phyloP scores from a whole-genome alignment of 2,888 invertebrate genomes.

The Abrostola tripartita region DNA sequence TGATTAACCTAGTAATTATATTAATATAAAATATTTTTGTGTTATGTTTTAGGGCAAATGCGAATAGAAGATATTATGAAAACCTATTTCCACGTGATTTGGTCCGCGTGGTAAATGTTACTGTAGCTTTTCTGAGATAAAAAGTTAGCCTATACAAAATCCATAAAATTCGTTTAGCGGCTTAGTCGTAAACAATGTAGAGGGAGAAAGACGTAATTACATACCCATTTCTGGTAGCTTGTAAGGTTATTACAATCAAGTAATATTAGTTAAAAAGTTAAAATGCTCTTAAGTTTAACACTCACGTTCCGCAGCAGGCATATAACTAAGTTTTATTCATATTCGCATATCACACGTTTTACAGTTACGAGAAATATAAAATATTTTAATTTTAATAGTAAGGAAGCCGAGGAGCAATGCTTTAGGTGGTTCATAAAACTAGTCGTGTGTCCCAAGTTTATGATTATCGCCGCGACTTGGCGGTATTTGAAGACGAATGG shows the following conservation, averaged over 20 bases:
- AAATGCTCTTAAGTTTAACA: neutral
- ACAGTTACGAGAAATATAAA: slow-evolving; percentile 57
- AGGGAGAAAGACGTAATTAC: no score
- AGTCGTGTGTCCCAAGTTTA: slow-evolving; percentile 71
- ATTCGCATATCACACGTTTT: slow-evolving; percentile 48
- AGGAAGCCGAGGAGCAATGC: slow-evolving; percentile 58
- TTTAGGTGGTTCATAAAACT: slow-evolving; percentile 68
- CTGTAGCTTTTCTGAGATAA: no score
- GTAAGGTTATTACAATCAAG: neutral
- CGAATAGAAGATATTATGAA: no score
- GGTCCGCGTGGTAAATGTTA: no score
- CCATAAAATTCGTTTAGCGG: no score
- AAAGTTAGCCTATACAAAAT: no score
- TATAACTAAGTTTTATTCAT: slow-evolving; percentile 4
- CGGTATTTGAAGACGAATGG: slow-evolving; percentile 64
- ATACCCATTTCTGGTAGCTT: neutral
- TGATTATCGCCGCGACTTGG: slow-evolving; percentile 64
- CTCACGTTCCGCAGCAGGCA: neutral
- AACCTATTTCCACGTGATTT: no score
- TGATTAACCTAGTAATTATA: no score
- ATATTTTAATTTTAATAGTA: slow-evolving; percentile 61
- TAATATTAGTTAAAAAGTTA: neutral
- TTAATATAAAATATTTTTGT: no score
- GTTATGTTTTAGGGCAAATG: no score
- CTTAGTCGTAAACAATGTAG: no score